These are phyloP conservation scores for Hydrocynus forskahlii DNA, from an alignment of 2,797 vertebrate species.

Conservation along the genomic window DNA sequence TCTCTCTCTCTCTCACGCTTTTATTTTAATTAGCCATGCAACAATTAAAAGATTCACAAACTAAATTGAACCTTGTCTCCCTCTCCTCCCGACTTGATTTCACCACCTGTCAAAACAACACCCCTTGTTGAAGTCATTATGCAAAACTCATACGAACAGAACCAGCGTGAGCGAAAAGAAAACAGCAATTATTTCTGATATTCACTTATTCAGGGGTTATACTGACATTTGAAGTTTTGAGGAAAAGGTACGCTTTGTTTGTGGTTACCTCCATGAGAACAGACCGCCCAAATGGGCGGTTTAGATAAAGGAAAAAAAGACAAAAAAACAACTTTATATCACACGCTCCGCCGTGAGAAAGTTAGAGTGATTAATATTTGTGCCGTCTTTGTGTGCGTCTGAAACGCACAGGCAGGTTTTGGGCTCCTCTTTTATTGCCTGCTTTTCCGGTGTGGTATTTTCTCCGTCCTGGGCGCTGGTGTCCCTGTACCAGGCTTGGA, in stretches of 20 bases:
- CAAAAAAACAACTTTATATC: background rate
- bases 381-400: background rate
- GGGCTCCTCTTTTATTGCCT: background rate
- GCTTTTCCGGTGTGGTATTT: background rate
- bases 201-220: slow-evolving; percentile 97
- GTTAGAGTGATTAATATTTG: background rate
- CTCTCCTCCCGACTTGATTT: slow-evolving; percentile 96
- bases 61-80: slow-evolving; percentile 99
- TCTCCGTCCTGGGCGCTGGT: background rate
- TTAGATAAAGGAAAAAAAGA: background rate
- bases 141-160: slow-evolving; percentile 94
- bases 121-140: slow-evolving; percentile 95
- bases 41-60: slow-evolving; percentile 99
- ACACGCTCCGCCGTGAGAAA: background rate
- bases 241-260: slow-evolving; percentile 85
- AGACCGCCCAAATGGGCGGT: slow-evolving; percentile 37
- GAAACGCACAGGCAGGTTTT: background rate
- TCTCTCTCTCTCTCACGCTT: slow-evolving; percentile 71
- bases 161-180: slow-evolving; percentile 91
- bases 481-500: slow-evolving; percentile 45
- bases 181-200: slow-evolving; percentile 99
- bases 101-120: slow-evolving; percentile 99
- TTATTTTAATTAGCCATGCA: slow-evolving; percentile 97
- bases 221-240: slow-evolving; percentile 91
- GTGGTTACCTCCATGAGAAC: slow-evolving; percentile 49